Evolutionary conservation across 2,888 invertebrate genomes (phyloP).

Genomic region (Hoplodrina ambigua): DNA sequence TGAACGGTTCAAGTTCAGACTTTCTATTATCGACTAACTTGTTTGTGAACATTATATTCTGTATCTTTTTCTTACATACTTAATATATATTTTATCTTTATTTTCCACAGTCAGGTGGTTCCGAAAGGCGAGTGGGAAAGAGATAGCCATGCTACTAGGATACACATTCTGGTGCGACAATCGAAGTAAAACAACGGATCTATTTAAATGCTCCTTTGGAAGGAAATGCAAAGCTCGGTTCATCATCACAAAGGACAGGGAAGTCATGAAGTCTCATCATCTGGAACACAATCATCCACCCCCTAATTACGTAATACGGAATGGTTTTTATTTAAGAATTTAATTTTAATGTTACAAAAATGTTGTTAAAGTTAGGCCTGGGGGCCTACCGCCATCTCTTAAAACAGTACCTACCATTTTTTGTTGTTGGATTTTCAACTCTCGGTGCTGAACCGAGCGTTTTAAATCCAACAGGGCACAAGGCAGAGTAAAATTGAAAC

Average conservation of each 20-base stretch:
- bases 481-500: too few species aligned
- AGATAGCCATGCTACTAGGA: conserved; percentile 66
- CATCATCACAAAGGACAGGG: conserved; percentile 15
- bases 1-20: too few species aligned
- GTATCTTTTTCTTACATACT: not conserved
- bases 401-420: too few species aligned
- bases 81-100: too few species aligned
- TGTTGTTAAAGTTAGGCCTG: too few species aligned
- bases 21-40: too few species aligned
- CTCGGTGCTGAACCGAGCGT: too few species aligned
- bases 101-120: conserved; percentile 42
- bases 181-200: conserved; percentile 26
- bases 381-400: too few species aligned
- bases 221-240: conserved; percentile 39
- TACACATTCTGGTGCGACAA: conserved; percentile 68
- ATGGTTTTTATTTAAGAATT: conserved; percentile 31
- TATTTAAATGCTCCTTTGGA: conserved; percentile 34
- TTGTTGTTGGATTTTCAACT: too few species aligned
- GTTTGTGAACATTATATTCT: too few species aligned
- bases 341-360: not conserved
- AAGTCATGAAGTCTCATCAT: conserved; percentile 17
- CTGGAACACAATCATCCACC: conserved; percentile 29
- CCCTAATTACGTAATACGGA: conserved; percentile 23
- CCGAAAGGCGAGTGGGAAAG: conserved; percentile 62
- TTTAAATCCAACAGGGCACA: too few species aligned